Percentiles rank a stretch among this genome's conserved stretches.
Evolutionary conservation across 1,140 invertebrate species (phyloP).

Genomic region (Euschistus heros): DNA sequence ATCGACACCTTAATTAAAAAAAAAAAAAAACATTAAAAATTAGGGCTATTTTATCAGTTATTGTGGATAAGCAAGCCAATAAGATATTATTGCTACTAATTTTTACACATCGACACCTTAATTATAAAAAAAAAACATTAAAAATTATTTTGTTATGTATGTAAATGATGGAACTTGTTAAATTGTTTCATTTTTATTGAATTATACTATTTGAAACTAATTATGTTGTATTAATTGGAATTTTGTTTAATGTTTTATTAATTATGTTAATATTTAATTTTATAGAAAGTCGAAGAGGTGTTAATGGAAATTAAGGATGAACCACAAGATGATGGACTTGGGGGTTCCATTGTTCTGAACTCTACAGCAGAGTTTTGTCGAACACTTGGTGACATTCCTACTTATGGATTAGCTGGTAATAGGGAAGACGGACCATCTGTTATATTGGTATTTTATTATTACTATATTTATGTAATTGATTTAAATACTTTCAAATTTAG

Average conservation of each 20-base stretch:
- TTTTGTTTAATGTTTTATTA: not conserved
- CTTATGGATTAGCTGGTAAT: slow-evolving; percentile 79
- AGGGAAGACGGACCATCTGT: slow-evolving; percentile 72
- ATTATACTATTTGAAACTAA: not conserved
- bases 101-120: too few species aligned
- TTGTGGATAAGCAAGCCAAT: too few species aligned
- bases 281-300: slow-evolving; percentile 28
- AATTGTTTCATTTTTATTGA: not conserved
- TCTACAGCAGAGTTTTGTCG: slow-evolving; percentile 95
- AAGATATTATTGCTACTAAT: too few species aligned
- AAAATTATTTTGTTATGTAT: too few species aligned
- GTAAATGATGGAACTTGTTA: too few species aligned
- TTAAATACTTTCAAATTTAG: not conserved
- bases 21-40: too few species aligned
- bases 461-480: too few species aligned
- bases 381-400: slow-evolving; percentile 89
- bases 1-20: too few species aligned
- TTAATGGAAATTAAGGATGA: slow-evolving; percentile 38
- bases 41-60: too few species aligned
- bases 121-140: too few species aligned
- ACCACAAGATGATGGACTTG: slow-evolving; percentile 34
- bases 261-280: not conserved
- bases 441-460: slow-evolving; percentile 50
- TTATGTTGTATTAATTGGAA: not conserved
- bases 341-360: slow-evolving; percentile 70